Conservation (phyloP, 1,140 invertebrate species). For the Drosophila nikananu region DNA sequence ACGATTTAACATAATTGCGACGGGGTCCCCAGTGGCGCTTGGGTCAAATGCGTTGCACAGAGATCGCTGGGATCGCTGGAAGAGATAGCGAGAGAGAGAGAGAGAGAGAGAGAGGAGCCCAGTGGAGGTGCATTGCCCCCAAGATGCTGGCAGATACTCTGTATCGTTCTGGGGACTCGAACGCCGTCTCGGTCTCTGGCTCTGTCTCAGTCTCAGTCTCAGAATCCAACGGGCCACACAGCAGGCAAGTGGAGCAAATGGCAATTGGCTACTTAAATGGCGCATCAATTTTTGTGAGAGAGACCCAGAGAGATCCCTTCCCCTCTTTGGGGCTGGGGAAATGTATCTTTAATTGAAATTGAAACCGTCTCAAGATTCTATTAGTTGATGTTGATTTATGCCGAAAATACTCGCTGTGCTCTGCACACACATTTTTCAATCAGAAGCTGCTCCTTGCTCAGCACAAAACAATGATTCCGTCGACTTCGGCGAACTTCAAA, state of each 20-base stretch:
- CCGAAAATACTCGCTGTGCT: constrained; percentile 24
- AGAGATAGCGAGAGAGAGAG: background rate
- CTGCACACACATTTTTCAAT: constrained; percentile 29
- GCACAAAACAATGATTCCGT: constrained; percentile 6
- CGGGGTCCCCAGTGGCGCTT: constrained; percentile 44
- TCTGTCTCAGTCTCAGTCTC: constrained; percentile 5
- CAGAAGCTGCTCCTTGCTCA: constrained; percentile 7
- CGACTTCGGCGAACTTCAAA: constrained; percentile 62
- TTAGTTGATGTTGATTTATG: constrained; percentile 75
- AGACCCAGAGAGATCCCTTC: background rate
- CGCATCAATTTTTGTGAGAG: constrained; percentile 61
- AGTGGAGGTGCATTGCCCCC: constrained; percentile 47
- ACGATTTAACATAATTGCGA: constrained; percentile 37
- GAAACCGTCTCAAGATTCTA: constrained; percentile 81
- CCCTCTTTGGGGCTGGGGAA: background rate
- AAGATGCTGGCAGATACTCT: constrained; percentile 8
- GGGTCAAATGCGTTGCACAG: constrained; percentile 58
- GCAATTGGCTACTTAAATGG: constrained; percentile 76
- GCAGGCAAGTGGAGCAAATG: constrained; percentile 68
- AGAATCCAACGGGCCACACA: constrained; percentile 26
- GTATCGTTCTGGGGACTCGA: background rate
- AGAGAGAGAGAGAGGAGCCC: background rate
- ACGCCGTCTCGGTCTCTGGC: background rate
- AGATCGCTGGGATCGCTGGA: constrained; percentile 34
- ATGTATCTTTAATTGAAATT: constrained; percentile 75